These are phyloP conservation scores for Trichoplax adhaerens DNA, from an alignment of 37 sponge, comb jelly and placozoan species.

Conservation along the genomic window DNA sequence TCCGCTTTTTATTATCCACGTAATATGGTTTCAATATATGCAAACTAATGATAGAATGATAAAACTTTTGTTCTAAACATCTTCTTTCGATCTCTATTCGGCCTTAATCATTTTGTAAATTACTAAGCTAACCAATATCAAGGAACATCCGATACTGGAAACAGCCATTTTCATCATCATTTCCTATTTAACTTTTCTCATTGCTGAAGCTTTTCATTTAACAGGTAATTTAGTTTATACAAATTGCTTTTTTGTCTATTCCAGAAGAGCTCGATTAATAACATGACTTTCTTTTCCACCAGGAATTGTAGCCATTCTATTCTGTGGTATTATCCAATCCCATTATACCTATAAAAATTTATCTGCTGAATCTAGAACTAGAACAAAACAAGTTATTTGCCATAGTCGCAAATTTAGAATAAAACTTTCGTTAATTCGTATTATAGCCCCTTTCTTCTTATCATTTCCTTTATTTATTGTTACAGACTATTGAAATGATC, in stretches of 20 bases:
- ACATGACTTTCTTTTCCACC: neutral
- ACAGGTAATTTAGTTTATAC: slow-evolving; percentile 39
- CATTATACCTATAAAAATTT: slow-evolving; percentile 93
- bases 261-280: too few relatives aligned
- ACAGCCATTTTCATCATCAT: slow-evolving; percentile 70
- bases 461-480: neutral
- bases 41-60: too few relatives aligned
- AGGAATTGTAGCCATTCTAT: slow-evolving; percentile 93
- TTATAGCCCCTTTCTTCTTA: too few relatives aligned
- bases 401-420: too few relatives aligned
- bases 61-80: too few relatives aligned
- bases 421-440: too few relatives aligned
- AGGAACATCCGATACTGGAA: slow-evolving; percentile 76
- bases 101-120: slow-evolving; percentile 12
- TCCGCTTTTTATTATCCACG: too few relatives aligned
- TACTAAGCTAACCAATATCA: slow-evolving; percentile 67
- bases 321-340: slow-evolving; percentile 89
- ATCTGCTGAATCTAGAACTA: slow-evolving; percentile 46
- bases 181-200: slow-evolving; percentile 66
- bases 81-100: neutral
- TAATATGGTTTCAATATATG: too few relatives aligned
- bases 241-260: too few relatives aligned
- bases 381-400: slow-evolving; percentile 45
- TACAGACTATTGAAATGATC: slow-evolving; percentile 65
- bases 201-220: slow-evolving; percentile 65